Base-by-base conservation (phyloP, 2,888 invertebrate genomes). In the Volucella zonaria region DNA sequence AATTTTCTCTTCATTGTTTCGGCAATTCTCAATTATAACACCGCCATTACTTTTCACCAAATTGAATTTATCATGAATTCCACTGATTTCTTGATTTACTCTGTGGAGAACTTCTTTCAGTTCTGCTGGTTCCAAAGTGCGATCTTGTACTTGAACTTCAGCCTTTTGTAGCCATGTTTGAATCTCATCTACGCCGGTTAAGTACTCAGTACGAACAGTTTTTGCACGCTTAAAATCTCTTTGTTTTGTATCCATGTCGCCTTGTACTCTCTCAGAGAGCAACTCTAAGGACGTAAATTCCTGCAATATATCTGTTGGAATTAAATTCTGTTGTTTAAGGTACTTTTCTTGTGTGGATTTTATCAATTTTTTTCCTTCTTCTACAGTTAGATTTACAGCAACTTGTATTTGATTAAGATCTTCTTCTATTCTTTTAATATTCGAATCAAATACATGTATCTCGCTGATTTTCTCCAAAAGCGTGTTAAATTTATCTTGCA, bases 181-280 rank as follows among this genome's bases (percentile, higher is more conserved):
- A 31, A 97, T 94, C 87, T 95, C 95, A 87, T 97, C 97, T 38
- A 96, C 95, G 89, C 96, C 97, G 38, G 93, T 92, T 59, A 95
- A 92, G 91, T 97, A 97, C 88, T 97, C 97, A 66, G 95, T 94
- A 76, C 97, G 94, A 77, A 96, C 94, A 14, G 96, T 96, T 89
- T 95, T 94, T 31, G 97, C 97, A 87, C 97, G 95, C 91, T 97
- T 96, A 92, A 96, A 96, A 91, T 97, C 97, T 90, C 96, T 94
- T 89, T 96, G 95, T 91, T 97, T 97, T 89, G 96, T 96, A 90
- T 97, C 97, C 96, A 97, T 96, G 64, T 94, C 94, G 88, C 95
- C 95, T 68, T 94, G 93, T 74, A 96, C 93, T 86, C 95, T 94
- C 92, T 98, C 97, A 62, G 96, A 94, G 73, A 96, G 93, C 87